phyloP scores from a whole-genome alignment of 2,888 invertebrate genomes.

The Antitype chi region DNA sequence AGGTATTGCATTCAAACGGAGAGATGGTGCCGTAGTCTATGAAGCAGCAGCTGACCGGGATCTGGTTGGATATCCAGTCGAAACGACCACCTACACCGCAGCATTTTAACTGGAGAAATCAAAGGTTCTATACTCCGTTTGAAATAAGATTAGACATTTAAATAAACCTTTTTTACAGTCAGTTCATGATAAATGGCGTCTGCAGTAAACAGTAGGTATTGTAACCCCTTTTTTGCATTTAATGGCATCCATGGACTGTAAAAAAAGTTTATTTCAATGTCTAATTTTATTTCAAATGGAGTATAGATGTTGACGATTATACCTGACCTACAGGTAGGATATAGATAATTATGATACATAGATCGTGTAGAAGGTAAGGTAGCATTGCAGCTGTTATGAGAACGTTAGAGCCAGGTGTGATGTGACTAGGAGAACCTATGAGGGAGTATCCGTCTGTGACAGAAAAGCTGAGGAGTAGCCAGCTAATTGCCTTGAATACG shows the following conservation, averaged over 20 bases:
- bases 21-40: constrained; percentile 86
- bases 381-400: neutral
- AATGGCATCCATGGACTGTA: too few species aligned
- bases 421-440: neutral
- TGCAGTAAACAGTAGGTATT: too few species aligned
- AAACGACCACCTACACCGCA: constrained; percentile 90
- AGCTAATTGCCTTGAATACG: neutral
- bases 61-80: constrained; percentile 88
- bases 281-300: too few species aligned
- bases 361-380: neutral
- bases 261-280: too few species aligned
- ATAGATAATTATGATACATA: neutral
- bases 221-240: too few species aligned
- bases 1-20: constrained; percentile 81
- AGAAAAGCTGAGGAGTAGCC: neutral
- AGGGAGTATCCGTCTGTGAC: neutral
- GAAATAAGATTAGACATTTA: too few species aligned
- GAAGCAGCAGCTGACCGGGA: constrained; percentile 92
- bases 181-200: too few species aligned
- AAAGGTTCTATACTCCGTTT: neutral
- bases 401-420: neutral
- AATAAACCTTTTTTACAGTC: too few species aligned
- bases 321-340: neutral
- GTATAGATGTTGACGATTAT: too few species aligned
- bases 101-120: constrained; percentile 90